These are phyloP conservation scores for Parotia lawesii DNA, from an alignment of 2,113 vertebrate genomes.

Conservation along the genomic window DNA sequence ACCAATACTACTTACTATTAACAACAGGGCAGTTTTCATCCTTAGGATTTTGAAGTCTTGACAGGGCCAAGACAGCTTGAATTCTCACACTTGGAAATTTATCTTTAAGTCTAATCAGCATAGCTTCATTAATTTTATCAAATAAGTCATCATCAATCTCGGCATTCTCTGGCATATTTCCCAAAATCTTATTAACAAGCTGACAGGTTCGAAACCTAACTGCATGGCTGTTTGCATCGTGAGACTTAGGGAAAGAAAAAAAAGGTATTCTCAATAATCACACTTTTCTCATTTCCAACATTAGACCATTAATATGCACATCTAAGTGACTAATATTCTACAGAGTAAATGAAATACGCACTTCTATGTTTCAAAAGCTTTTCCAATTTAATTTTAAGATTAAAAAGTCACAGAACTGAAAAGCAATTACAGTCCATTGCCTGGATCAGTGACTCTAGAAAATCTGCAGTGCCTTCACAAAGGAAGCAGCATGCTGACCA, in stretches of 20 bases:
- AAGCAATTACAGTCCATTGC: not conserved
- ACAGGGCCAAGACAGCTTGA: conserved; percentile 91
- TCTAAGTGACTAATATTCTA: not conserved
- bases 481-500: not conserved
- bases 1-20: conserved; percentile 74
- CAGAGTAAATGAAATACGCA: not conserved
- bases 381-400: not conserved
- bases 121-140: conserved; percentile 88
- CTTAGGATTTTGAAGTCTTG: conserved; percentile 89
- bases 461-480: not conserved
- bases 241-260: conserved; percentile 74
- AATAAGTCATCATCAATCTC: conserved; percentile 93
- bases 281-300: not conserved
- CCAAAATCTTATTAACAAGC: conserved; percentile 90
- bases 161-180: conserved; percentile 90
- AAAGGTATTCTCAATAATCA: not conserved
- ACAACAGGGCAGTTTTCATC: conserved; percentile 87
- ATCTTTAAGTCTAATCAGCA: conserved; percentile 89
- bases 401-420: not conserved
- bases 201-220: conserved; percentile 92
- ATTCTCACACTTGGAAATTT: conserved; percentile 93
- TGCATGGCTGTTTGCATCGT: conserved; percentile 83
- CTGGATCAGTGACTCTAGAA: not conserved
- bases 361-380: not conserved
- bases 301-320: not conserved